Evolutionary conservation across 2,797 vertebrate species (phyloP), one percentile per base, ranked within the genome.

Genomic region (Choloepus didactylus): DNA sequence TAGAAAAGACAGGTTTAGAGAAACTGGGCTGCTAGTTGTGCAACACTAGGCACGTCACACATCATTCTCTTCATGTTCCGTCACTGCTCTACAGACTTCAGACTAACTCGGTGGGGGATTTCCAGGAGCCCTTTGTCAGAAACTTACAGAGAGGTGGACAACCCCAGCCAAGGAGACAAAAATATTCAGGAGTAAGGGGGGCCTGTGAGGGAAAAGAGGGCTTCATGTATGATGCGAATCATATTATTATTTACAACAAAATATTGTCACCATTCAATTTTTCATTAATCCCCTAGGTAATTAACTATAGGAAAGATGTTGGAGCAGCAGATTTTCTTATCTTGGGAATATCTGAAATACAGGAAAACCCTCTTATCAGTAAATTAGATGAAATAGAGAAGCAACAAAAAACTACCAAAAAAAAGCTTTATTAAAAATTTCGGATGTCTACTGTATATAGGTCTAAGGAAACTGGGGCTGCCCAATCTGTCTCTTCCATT

Each of bases 371-470:
- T 56, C 5, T 70, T 41, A 11, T 87, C 1, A 82, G 35, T 66
- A 79, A 84, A 72, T 88, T 29, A 84, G 41, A 59, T 83, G 35
- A 72, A 70, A 21, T 14, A 51, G 14, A 66, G 19, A 95, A 80
- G 18, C 7, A 84, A 64, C 19, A 59, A 76, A 92, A 15, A 86
- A 54, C 67, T 44, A 51, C 25, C 73, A n/a, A 86, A 67, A 15
- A 85, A 93, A 89, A 6, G 4, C 11, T n/a, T 31, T 27, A 54
- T 27, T 79, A 51, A 73, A 70, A 77, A 46, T 72, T 59, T 89
- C 5, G 16, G 14, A 4, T 41, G 2, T 59, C 6, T 10, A 35
- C 12, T 75, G 12, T 21, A 59, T 29, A 56, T 19, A 67, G 29
- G 23, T 41, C 14, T 75, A 54, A 91, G 41, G 75, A 77, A 87